Conservation (phyloP, 2,888 invertebrate genomes). For the Dermolepida albohirtum region DNA sequence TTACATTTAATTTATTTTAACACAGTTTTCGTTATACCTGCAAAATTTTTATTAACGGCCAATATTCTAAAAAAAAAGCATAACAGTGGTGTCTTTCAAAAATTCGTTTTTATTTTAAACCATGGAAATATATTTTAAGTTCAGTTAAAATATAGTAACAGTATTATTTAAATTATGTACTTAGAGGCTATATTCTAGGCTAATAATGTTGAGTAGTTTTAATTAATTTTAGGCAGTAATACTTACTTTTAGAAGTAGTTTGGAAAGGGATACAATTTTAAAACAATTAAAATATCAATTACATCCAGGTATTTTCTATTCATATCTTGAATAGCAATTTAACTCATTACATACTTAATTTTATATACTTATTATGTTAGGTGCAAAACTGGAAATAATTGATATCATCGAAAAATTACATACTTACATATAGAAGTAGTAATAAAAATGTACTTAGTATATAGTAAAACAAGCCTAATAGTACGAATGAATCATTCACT, state of each 20-base stretch:
- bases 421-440: constrained; percentile 16
- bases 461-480: constrained; percentile 32
- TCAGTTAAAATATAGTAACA: constrained; percentile 25
- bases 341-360: constrained; percentile 6
- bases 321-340: neutral
- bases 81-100: too few relatives aligned
- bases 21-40: constrained; percentile 3
- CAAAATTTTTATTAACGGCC: too few relatives aligned
- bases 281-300: constrained; percentile 7
- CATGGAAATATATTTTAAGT: constrained; percentile 3
- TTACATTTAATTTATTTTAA: constrained; percentile 28
- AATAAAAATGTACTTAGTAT: constrained; percentile 29
- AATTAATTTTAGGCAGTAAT: constrained; percentile 10
- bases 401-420: constrained; percentile 2
- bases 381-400: constrained; percentile 23
- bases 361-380: constrained; percentile 6
- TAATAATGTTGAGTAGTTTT: constrained; percentile 2
- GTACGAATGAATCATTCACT: constrained; percentile 7
- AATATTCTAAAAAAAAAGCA: too few relatives aligned
- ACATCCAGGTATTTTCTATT: constrained; percentile 8
- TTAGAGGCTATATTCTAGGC: constrained; percentile 3
- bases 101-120: constrained; percentile 12
- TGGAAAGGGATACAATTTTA: constrained; percentile 26
- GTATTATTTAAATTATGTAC: constrained; percentile 39
- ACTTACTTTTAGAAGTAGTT: constrained; percentile 12